Percentiles rank a stretch among this genome's conserved stretches.
Conservation (phyloP, 2,888 invertebrate genomes). For the Dusona sp. region DNA sequence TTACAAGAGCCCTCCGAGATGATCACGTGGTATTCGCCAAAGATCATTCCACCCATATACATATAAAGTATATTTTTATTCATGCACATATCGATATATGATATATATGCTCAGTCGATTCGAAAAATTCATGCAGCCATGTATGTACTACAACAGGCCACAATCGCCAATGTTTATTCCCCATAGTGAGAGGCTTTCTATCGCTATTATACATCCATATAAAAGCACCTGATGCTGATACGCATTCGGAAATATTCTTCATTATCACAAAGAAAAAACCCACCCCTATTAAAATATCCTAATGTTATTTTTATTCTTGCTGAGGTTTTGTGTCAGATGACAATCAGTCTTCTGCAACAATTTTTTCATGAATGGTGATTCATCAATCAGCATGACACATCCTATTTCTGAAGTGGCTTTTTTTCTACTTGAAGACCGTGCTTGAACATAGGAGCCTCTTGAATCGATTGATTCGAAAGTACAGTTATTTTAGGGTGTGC, state of each 20-base stretch:
- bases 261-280: slow-evolving; percentile 23
- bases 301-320: slow-evolving; percentile 42
- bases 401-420: background rate
- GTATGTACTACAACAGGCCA: background rate
- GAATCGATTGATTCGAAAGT: background rate
- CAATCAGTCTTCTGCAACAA: slow-evolving; percentile 13
- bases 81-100: slow-evolving; percentile 11
- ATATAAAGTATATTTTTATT: background rate
- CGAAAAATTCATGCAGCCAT: slow-evolving; percentile 10
- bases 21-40: slow-evolving; percentile 42
- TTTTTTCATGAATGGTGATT: slow-evolving; percentile 22
- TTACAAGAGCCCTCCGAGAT: slow-evolving; percentile 58
- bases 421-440: background rate
- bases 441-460: background rate
- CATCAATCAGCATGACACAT: slow-evolving; percentile 35
- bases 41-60: slow-evolving; percentile 33
- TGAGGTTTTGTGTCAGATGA: background rate
- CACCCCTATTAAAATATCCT: slow-evolving; percentile 25
- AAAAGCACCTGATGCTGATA: background rate
- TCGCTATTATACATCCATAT: background rate
- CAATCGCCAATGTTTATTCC: background rate
- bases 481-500: background rate
- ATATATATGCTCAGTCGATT: background rate
- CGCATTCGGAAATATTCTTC: slow-evolving; percentile 17
- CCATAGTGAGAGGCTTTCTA: background rate